These are phyloP conservation scores for Lepus oiostolus DNA, from an alignment of 2,797 vertebrate genomes.

Conservation along the genomic window DNA sequence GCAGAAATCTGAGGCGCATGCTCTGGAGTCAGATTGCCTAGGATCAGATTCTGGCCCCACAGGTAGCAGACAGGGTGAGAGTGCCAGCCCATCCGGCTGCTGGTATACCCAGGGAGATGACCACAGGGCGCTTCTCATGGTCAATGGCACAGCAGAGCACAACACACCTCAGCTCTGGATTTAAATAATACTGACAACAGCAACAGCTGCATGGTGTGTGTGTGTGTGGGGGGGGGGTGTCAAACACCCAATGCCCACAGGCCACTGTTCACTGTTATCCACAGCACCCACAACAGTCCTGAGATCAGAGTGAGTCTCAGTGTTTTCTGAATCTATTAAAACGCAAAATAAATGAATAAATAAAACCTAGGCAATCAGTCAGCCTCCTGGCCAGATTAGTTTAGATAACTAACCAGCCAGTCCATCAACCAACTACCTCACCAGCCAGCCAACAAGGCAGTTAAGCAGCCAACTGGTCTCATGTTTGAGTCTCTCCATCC, in stretches of 20 bases:
- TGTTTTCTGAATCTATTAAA: background rate
- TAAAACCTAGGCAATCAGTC: background rate
- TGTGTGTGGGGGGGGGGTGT: background rate
- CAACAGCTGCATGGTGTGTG: background rate
- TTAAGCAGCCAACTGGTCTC: background rate
- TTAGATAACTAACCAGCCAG: background rate
- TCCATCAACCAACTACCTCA: background rate
- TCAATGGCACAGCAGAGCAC: background rate
- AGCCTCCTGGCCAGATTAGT: background rate
- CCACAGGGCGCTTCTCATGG: background rate
- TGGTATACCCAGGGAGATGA: background rate
- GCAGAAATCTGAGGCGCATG: background rate
- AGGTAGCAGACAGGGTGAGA: background rate
- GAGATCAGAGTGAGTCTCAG: background rate
- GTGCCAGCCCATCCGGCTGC: accelerated
- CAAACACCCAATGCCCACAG: background rate
- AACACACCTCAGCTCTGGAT: background rate
- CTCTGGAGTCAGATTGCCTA: background rate
- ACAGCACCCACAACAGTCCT: background rate
- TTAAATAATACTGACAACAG: background rate
- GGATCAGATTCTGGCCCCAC: background rate
- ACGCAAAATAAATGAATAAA: background rate
- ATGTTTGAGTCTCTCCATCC: background rate
- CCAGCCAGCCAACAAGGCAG: background rate
- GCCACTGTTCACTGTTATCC: background rate